Conservation (phyloP, 2,888 invertebrate species). For the Lumbricus terrestris region DNA sequence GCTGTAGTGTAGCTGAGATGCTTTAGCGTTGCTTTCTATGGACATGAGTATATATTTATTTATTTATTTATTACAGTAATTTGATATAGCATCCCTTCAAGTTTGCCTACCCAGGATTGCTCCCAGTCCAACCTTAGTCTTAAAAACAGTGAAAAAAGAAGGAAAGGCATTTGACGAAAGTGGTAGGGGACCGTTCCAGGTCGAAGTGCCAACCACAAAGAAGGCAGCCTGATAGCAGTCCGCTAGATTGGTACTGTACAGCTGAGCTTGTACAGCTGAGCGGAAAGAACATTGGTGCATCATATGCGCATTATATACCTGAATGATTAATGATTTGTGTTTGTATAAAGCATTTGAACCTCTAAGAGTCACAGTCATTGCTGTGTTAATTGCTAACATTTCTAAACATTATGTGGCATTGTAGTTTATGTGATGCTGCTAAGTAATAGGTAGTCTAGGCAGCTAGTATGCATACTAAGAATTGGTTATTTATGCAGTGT, state of each 20-base stretch:
- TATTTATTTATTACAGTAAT: too few species aligned
- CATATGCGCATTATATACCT: not conserved
- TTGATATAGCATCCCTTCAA: too few species aligned
- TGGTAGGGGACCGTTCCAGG: too few species aligned
- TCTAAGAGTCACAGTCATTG: not conserved
- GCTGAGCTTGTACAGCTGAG: too few species aligned
- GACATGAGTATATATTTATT: not conserved
- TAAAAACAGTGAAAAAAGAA: too few species aligned
- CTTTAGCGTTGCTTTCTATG: not conserved
- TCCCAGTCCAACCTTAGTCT: too few species aligned
- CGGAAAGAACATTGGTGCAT: too few species aligned
- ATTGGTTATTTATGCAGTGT: not conserved
- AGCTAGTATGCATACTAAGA: not conserved
- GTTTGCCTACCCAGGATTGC: too few species aligned
- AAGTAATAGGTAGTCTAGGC: not conserved
- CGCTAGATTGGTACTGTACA: too few species aligned
- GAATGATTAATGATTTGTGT: not conserved
- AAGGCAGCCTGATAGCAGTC: too few species aligned
- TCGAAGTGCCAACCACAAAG: too few species aligned
- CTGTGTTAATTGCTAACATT: not conserved
- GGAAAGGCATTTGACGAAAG: too few species aligned
- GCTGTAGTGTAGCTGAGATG: not conserved
- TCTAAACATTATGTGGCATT: not conserved
- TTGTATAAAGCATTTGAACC: not conserved
- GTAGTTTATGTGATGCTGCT: not conserved